A percentile compares a stretch with the other conserved stretches of the same genome.
Conservation (phyloP, 1,140 invertebrate species). For the Pseudomyrmex sp. region DNA sequence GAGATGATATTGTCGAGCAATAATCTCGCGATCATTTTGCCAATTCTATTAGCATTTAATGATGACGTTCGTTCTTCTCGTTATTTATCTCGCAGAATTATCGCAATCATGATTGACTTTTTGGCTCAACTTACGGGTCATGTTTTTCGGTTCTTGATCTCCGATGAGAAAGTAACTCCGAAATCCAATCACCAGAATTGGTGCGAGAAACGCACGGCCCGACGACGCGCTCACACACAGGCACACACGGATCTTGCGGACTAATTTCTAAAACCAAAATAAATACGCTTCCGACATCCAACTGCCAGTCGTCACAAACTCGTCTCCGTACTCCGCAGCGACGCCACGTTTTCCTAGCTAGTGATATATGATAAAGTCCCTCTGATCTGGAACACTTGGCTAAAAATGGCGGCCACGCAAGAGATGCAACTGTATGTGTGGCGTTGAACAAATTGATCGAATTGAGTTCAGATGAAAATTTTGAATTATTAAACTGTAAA, state of each 20-base stretch:
- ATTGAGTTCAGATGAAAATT: no score
- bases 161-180: constrained; percentile 80
- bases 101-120: background rate
- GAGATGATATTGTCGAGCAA: background rate
- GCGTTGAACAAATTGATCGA: no score
- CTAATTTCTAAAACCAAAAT: constrained; percentile 72
- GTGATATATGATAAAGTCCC: constrained; percentile 3
- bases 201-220: constrained; percentile 51
- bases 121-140: constrained; percentile 81
- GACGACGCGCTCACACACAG: background rate
- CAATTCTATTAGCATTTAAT: constrained; percentile 14
- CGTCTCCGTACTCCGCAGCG: background rate
- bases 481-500: no score
- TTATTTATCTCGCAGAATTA: constrained; percentile 4
- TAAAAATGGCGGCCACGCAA: no score
- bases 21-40: background rate
- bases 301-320: background rate
- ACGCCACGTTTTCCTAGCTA: constrained; percentile 27
- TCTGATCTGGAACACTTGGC: no score
- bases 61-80: constrained; percentile 27
- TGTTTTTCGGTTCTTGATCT: constrained; percentile 81
- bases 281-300: constrained; percentile 62
- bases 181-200: constrained; percentile 67
- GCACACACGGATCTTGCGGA: constrained; percentile 19
- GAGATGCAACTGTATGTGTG: no score